These are phyloP conservation scores for Masnerella sp. DNA, from an alignment of 2,888 invertebrate species.

Conservation along the genomic window DNA sequence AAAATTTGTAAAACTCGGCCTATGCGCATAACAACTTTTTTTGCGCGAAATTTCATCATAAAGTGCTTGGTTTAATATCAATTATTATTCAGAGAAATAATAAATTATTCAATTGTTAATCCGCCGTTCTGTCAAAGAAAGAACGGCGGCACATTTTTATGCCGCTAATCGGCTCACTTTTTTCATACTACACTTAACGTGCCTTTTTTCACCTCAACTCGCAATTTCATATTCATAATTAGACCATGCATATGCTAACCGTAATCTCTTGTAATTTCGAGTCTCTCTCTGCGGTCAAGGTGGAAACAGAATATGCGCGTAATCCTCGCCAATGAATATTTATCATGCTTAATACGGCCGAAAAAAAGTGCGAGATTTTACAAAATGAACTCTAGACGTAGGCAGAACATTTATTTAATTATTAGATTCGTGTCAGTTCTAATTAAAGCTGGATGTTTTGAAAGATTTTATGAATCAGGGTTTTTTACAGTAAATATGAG, in stretches of 20 bases:
- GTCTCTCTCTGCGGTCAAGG: constrained; percentile 22
- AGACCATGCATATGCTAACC: constrained; percentile 37
- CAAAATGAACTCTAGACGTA: constrained; percentile 3
- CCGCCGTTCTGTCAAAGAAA: constrained; percentile 30
- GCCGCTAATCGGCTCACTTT: constrained; percentile 38
- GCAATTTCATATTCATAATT: constrained; percentile 48
- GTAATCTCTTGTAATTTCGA: constrained; percentile 51
- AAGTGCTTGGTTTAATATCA: constrained; percentile 23
- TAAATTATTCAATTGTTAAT: constrained; percentile 49
- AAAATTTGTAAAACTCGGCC: too few relatives aligned
- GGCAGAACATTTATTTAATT: too few relatives aligned
- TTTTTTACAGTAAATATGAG: too few relatives aligned
- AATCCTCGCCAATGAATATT: constrained; percentile 48
- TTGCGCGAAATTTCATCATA: too few relatives aligned
- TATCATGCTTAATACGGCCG: constrained; percentile 25
- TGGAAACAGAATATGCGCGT: constrained; percentile 38
- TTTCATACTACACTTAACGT: constrained; percentile 29
- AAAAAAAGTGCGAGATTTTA: constrained; percentile 17
- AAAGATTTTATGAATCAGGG: too few relatives aligned
- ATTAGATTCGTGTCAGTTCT: too few relatives aligned
- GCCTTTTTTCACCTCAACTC: constrained; percentile 24
- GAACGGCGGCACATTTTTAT: constrained; percentile 31
- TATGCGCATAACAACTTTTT: too few relatives aligned
- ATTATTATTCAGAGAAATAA: constrained; percentile 32
- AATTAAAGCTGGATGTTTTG: too few relatives aligned